Conservation (phyloP, 2,113 vertebrate genomes). For the Neofelis nebulosa region DNA sequence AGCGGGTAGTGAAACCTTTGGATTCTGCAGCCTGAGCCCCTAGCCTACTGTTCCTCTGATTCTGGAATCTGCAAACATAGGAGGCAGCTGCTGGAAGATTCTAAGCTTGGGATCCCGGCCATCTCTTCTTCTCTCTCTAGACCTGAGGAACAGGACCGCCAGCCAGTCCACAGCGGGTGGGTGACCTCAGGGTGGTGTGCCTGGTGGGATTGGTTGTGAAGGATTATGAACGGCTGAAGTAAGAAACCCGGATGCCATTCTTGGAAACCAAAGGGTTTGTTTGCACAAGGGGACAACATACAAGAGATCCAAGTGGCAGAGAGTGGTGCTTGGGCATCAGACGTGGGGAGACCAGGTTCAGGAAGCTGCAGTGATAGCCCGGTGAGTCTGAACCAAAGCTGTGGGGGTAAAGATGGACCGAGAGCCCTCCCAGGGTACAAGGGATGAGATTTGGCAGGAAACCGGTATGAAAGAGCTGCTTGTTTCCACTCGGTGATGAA, state of each 20-base stretch:
- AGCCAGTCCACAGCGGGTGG: too few species aligned
- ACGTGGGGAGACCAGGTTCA: neutral
- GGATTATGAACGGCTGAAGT: neutral
- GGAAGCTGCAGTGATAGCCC: neutral
- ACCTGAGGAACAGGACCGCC: neutral
- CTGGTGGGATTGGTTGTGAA: neutral
- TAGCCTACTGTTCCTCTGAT: too few species aligned
- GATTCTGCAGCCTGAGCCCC: neutral
- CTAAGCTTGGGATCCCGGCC: neutral
- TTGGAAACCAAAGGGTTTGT: neutral
- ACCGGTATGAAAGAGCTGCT: neutral
- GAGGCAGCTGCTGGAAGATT: neutral
- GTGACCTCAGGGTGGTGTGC: neutral
- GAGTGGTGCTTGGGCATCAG: too few species aligned
- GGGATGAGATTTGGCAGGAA: neutral
- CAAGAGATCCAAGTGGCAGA: neutral
- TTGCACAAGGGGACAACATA: neutral
- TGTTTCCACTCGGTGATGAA: neutral
- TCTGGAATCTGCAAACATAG: neutral
- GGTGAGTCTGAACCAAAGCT: neutral
- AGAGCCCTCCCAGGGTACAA: neutral
- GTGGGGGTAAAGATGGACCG: neutral
- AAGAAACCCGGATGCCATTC: neutral
- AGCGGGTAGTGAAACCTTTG: rapidly evolving
- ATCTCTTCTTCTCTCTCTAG: neutral